Evolutionary conservation across 2,113 vertebrate species (phyloP), one percentile per base, ranked within the genome.

Genomic region (Cisticola juncidis): DNA sequence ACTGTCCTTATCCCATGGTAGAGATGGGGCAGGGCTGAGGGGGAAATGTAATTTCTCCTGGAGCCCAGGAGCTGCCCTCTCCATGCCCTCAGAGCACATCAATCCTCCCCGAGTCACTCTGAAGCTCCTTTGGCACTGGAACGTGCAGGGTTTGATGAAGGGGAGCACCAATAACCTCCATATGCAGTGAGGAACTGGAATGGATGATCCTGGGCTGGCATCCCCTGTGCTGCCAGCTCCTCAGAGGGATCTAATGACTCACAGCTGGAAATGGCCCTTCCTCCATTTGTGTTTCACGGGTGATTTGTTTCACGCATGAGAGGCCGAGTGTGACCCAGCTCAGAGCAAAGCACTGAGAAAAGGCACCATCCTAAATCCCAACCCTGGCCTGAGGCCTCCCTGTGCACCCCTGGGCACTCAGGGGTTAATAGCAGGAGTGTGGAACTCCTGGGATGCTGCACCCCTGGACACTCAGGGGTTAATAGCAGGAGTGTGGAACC

Each of bases 211-310:
- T 40, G 92, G 68, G 24, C 31, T 73, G 79, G 62, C 70, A 77
- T 70, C 79, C 90, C 90, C 61, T 53, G 21, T n/a, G 11, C 19
- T 80, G 73, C 54, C 81, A 62, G 89, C 86, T 95, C 44, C 0
- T 47, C 5, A 45, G 60, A 77, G 71, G 48, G 81, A 80, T 80
- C 66, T 58, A 19, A 54, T 97, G 95, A 88, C 84, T 90, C 94
- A 90, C 0, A 48, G 78, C 93, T 90, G 91, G 54, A 93, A 91
- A 47, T 61, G 78, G 93, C 84, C 92, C 80, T 44, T 54, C 9
- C 90, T 76, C 33, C 48, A 25, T 60, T 85, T 42, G 62, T 45
- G 48, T 66, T 90, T 86, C 88, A 82, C 33, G 66, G 81, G 42
- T 71, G 45, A 42, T 92, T 94, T 72, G 87, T 20, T 95, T 85